Base-by-base conservation (phyloP, 2,113 vertebrate species). In the Octodon degus region DNA sequence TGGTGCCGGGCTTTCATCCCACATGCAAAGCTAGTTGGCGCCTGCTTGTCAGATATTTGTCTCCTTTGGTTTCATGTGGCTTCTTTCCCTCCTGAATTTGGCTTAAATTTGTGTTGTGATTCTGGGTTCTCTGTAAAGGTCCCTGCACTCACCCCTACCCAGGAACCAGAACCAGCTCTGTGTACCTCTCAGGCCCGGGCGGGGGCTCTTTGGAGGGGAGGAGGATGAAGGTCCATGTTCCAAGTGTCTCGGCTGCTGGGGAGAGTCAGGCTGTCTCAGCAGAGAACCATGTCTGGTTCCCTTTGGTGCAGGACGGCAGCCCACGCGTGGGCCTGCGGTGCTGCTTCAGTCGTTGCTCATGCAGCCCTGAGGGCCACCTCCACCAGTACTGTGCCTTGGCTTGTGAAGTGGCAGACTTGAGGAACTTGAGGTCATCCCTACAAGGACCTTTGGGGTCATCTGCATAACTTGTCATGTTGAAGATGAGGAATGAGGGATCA, bases 21-120 rank as follows among this genome's bases (percentile, higher is more conserved):
- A 2, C 76, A 84, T 94, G 86, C 96, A n/a, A 47, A 91, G 88
- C 95, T 93, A 87, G n/a, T 47, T 68, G 89, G 80, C 24, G n/a
- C 79, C 95, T 58, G 93, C 94, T 82, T 91, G 83, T 96, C 95
- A 95, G 90, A 65, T 84, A 24, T 30, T 93, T 82, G 79, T 40
- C 53, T 74, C 65, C 87, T 95, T 84, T 50, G 50, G 80, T 87
- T 91, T 94, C 92, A 65, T 70, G 50, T 34, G 11, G 47, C 50
- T 67, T 86, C 76, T 92, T 89, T 80, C 30, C 50, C 62, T 60
- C 14, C 0, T 70, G 63, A 84, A 43, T 86, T 50, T 94, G 89
- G 60, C 97, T 53, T 12, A 0, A 60, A 77, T 90, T 97, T 77
- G 17, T 2, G 20, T 95, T 47, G 68, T 93, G 96, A 83, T 47